A percentile compares a stretch with the other conserved stretches of the same genome.
These are phyloP conservation scores for Cartodere bifasciata DNA, from an alignment of 2,888 invertebrate species.

Conservation along the genomic window DNA sequence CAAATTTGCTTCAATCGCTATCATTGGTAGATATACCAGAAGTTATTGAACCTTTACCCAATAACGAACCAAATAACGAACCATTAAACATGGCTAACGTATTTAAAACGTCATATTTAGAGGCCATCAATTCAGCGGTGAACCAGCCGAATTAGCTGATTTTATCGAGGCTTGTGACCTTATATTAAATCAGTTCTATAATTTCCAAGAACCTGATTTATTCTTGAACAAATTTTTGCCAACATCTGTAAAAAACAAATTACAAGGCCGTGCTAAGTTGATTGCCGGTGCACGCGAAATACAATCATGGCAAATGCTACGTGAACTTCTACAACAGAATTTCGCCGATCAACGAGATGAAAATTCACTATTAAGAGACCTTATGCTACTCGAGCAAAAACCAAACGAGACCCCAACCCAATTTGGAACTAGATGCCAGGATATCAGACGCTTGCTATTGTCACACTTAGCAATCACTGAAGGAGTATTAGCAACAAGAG, in stretches of 20 bases:
- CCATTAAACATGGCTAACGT: no score
- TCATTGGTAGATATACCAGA: no score
- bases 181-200: constrained; percentile 2
- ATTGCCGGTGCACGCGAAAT: constrained; percentile 2
- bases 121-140: no score
- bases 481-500: constrained; percentile 2
- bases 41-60: no score
- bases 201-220: background rate
- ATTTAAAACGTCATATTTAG: no score
- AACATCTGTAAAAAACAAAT: constrained; percentile 6
- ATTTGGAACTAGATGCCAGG: constrained; percentile 5
- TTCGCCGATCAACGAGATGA: constrained; percentile 9
- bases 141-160: background rate
- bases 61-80: no score
- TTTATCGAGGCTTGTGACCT: background rate
- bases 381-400: constrained; percentile 7
- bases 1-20: no score
- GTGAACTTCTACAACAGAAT: constrained; percentile 6
- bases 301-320: constrained; percentile 4
- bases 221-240: constrained; percentile 8
- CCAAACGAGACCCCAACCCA: constrained; percentile 7
- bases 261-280: constrained; percentile 3
- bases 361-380: constrained; percentile 6
- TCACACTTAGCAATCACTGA: constrained; percentile 5
- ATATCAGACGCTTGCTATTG: constrained; percentile 8